Evolutionary conservation across 2,888 invertebrate genomes (phyloP).

Genomic region (Lasioglossum oenotherae): DNA sequence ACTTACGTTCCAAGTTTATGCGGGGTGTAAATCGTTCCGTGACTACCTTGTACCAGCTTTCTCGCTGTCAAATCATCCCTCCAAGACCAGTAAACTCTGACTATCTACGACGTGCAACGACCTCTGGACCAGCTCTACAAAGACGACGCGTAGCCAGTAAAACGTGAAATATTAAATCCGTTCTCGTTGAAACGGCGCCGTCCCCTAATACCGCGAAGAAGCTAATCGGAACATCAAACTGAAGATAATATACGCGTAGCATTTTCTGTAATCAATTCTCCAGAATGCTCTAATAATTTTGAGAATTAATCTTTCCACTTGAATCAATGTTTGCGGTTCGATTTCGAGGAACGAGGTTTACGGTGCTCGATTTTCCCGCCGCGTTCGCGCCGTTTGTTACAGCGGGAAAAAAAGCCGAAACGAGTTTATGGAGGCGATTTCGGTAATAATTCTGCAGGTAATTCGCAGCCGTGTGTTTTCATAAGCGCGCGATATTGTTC

Average conservation of each 20-base stretch:
- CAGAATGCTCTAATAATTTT: neutral
- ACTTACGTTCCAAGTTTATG: constrained; percentile 50
- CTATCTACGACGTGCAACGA: neutral
- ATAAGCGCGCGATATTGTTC: neutral
- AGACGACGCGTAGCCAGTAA: constrained; percentile 3
- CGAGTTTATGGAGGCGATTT: neutral
- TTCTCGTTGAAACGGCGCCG: neutral
- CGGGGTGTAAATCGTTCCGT: constrained; percentile 51
- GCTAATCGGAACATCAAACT: neutral
- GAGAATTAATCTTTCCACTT: neutral
- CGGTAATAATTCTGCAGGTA: neutral
- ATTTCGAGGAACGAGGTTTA: neutral
- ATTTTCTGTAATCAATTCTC: neutral
- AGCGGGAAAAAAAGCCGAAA: neutral
- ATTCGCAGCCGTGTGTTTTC: neutral
- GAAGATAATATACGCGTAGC: neutral
- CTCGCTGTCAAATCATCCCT: constrained; percentile 50
- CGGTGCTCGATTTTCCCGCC: too few species aligned
- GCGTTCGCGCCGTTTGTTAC: neutral
- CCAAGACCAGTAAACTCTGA: constrained; percentile 31
- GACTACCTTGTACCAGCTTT: constrained; percentile 17
- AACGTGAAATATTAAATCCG: constrained; percentile 3
- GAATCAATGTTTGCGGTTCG: neutral
- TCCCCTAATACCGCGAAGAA: too few species aligned
- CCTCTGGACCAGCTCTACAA: neutral